Base-by-base conservation (phyloP, 2,113 vertebrate genomes). In the Solea solea region DNA sequence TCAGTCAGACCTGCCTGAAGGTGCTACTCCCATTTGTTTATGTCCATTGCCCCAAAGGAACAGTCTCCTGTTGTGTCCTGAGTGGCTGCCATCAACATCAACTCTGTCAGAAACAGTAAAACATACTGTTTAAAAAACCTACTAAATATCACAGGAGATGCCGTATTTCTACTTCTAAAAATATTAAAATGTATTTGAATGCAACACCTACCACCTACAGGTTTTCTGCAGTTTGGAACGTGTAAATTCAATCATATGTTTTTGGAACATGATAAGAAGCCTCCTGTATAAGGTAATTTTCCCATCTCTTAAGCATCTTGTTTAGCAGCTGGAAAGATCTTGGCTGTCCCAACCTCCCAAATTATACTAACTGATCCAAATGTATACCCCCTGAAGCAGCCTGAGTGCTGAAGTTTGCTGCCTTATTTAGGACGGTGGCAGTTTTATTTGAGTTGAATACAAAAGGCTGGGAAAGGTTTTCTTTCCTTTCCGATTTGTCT, bases 1-100 rank as follows among this genome's bases (percentile, higher is more conserved):
- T 57, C 13, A 15, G 6, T 9, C 34, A 63, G 13, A 51, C 65
- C 42, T 34, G 27, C 63, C 62, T 60, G 25, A 48, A 48, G 45
- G 45, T 66, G 58, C 52, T 60, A 34, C 34, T 52, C 55, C 25
- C 41, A 15, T 48, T 48, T 59, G 58, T 69, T 52, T 53, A 25
- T 39, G n/a, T 2, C 57, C 39, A 13, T 3, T 40, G 9, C 41
- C 34, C 50, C 44, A 13, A 39, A 59, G 45, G 53, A 51, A 70
- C 2, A 25, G 15, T 76, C 42, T 57, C 56, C 16, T 2, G 49
- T 1, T 48, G 4, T 49, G 51, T 40, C 25, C 52, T 46, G 1
- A 44, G 9, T 56, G 14, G 8, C 56, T 1, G 0, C 27, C 14
- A 41, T 70, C 8, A 60, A 25, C 16, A 46, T 42, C 25, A 49